These are phyloP conservation scores for Holothuria leucospilota DNA, from an alignment of 53 echinoderm and acorn worm species.

Conservation along the genomic window DNA sequence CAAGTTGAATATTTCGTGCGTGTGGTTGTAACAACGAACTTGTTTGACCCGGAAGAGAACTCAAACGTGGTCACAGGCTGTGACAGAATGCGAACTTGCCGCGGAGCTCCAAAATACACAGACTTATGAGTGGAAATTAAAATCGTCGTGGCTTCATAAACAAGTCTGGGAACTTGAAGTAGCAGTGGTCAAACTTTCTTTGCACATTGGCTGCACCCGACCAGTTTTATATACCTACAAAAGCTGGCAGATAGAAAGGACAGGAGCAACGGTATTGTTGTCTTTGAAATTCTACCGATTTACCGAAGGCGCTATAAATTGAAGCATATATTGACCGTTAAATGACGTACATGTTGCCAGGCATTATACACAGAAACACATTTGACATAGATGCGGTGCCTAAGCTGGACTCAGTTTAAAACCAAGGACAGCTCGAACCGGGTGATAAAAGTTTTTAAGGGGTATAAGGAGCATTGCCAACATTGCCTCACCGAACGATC, in stretches of 20 bases:
- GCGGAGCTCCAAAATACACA: slow-evolving; percentile 27
- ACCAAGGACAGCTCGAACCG: slow-evolving; percentile 2
- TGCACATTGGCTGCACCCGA: slow-evolving; percentile 14
- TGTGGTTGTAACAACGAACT: slow-evolving; percentile 25
- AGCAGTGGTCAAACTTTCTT: slow-evolving; percentile 41
- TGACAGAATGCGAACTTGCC: slow-evolving; percentile 12
- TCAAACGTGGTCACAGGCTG: neutral
- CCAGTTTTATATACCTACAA: slow-evolving; percentile 35
- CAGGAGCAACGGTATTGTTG: slow-evolving; percentile 21
- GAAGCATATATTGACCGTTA: slow-evolving; percentile 47
- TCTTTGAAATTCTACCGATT: slow-evolving; percentile 31
- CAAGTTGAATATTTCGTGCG: neutral
- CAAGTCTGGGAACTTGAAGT: slow-evolving; percentile 15
- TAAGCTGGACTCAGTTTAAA: slow-evolving; percentile 15
- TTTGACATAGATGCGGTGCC: slow-evolving; percentile 9
- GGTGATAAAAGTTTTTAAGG: slow-evolving; percentile 21
- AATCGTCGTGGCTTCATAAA: slow-evolving; percentile 17
- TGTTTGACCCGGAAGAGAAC: slow-evolving; percentile 47
- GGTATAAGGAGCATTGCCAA: slow-evolving; percentile 12
- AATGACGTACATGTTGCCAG: slow-evolving; percentile 33
- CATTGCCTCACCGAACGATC: slow-evolving; percentile 17
- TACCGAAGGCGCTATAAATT: slow-evolving; percentile 49
- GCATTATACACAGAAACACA: slow-evolving; percentile 3
- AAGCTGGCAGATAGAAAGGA: neutral
- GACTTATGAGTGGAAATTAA: slow-evolving; percentile 41